Evolutionary conservation across 2,888 invertebrate genomes (phyloP).

Genomic region (Meganola albula): DNA sequence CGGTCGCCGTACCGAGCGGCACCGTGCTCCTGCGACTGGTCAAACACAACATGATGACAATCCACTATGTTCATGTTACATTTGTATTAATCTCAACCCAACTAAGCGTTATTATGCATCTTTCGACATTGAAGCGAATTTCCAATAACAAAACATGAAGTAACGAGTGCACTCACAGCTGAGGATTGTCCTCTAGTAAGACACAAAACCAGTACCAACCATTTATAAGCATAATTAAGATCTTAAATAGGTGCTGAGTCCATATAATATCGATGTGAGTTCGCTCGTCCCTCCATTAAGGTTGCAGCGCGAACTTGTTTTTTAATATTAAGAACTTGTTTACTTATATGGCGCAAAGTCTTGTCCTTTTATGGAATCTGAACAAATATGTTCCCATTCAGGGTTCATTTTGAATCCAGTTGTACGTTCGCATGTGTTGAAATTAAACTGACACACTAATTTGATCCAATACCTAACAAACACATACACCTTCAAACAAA

Average conservation of each 20-base stretch:
- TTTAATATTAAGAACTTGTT: slow-evolving; percentile 62
- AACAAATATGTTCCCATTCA: slow-evolving; percentile 61
- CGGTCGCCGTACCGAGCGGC: slow-evolving; percentile 34
- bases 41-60: slow-evolving; percentile 13
- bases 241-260: slow-evolving; percentile 38
- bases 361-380: slow-evolving; percentile 51
- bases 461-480: slow-evolving; percentile 9
- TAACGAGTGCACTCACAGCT: slow-evolving; percentile 33
- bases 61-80: slow-evolving; percentile 22
- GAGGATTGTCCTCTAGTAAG: slow-evolving; percentile 21
- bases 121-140: slow-evolving; percentile 43
- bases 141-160: slow-evolving; percentile 26
- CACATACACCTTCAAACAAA: slow-evolving; percentile 3
- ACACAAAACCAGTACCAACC: slow-evolving; percentile 32
- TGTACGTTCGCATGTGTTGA: slow-evolving; percentile 27
- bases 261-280: slow-evolving; percentile 34
- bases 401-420: slow-evolving; percentile 49
- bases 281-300: slow-evolving; percentile 53
- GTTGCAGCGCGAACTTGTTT: slow-evolving; percentile 62
- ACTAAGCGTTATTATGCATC: slow-evolving; percentile 8
- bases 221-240: slow-evolving; percentile 40
- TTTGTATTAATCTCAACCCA: slow-evolving; percentile 3
- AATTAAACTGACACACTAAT: slow-evolving; percentile 30
- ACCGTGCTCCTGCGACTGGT: slow-evolving; percentile 14
- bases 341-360: slow-evolving; percentile 65